phyloP scores from a whole-genome alignment of 2,888 invertebrate genomes.

The Troides aeacus region DNA sequence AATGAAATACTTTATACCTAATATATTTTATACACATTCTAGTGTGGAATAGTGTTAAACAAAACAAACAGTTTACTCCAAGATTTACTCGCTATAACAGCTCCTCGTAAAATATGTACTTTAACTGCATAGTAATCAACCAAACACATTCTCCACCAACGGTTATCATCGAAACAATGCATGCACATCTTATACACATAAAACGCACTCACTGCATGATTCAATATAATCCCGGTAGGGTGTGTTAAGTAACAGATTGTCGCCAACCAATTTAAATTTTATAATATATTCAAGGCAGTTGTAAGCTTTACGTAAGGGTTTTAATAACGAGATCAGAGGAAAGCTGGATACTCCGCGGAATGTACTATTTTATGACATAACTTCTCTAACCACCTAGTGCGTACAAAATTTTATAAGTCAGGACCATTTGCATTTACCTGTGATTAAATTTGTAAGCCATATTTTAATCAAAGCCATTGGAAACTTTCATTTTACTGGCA shows the following conservation, averaged over 20 bases:
- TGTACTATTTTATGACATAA: constrained; percentile 18
- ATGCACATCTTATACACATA: neutral
- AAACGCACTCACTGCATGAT: constrained; percentile 6
- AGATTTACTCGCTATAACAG: neutral
- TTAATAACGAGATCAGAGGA: constrained; percentile 23
- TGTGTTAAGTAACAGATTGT: constrained; percentile 22
- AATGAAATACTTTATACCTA: too few species aligned
- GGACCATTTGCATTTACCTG: too few species aligned
- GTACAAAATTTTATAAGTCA: neutral
- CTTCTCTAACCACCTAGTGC: neutral
- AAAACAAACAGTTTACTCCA: too few species aligned
- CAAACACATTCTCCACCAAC: neutral
- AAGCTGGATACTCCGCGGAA: constrained; percentile 16
- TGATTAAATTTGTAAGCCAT: too few species aligned
- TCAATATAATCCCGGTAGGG: constrained; percentile 23
- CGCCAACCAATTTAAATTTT: constrained; percentile 19
- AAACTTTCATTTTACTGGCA: too few species aligned
- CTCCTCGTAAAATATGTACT: neutral
- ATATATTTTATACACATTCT: too few species aligned
- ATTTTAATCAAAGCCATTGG: too few species aligned
- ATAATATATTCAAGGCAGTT: constrained; percentile 27
- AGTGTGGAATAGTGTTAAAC: too few species aligned
- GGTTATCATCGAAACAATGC: constrained; percentile 2
- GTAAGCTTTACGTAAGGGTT: constrained; percentile 27
- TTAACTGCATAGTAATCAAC: neutral